Evolutionary conservation across 2,113 vertebrate species (phyloP).

Genomic region (Psammodynastes pulverulentus): DNA sequence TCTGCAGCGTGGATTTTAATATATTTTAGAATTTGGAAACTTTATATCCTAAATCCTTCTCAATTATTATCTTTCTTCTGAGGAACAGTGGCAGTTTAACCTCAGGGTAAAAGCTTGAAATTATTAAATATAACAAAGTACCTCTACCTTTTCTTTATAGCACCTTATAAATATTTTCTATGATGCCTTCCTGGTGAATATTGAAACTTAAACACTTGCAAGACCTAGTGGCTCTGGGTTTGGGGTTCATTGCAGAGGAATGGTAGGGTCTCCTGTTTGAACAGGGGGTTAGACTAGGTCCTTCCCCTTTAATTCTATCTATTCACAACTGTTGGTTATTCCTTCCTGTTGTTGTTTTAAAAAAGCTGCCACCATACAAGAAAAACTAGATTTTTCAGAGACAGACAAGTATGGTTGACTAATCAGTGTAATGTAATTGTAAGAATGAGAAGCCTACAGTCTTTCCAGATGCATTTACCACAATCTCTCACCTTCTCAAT

Average conservation of each 20-base stretch:
- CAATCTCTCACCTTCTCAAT: not conserved
- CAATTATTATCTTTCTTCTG: not conserved
- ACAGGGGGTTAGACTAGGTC: not conserved
- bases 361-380: not conserved
- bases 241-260: too few relatives aligned
- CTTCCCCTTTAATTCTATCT: not conserved
- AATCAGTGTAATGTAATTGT: not conserved
- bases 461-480: not conserved
- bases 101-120: not conserved
- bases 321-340: not conserved
- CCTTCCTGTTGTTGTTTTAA: not conserved
- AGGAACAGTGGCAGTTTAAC: not conserved
- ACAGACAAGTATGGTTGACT: not conserved
- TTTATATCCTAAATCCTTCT: not conserved
- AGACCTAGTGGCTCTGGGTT: too few relatives aligned
- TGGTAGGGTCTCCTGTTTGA: not conserved
- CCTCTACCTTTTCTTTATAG: not conserved
- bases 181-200: not conserved
- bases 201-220: too few relatives aligned
- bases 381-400: not conserved
- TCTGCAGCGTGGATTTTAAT: not conserved
- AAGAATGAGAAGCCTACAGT: not conserved
- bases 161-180: not conserved
- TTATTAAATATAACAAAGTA: not conserved
- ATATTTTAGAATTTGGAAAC: not conserved